Evolutionary conservation across 2,113 vertebrate species (phyloP).

Genomic region (Cephalophus harveyi): DNA sequence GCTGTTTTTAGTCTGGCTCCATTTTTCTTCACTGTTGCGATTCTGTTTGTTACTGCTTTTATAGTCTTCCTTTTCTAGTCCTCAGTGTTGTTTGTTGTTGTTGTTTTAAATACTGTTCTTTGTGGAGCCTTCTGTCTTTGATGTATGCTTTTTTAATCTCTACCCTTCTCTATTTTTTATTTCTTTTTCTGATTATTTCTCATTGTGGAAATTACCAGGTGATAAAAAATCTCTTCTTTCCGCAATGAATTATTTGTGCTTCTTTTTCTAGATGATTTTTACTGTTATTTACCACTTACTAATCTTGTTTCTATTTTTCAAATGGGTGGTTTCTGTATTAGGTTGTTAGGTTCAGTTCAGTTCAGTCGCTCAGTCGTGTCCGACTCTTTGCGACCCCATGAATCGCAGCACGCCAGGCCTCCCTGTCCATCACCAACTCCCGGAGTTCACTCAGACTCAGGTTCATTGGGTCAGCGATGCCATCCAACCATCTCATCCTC

Average conservation of each 20-base stretch:
- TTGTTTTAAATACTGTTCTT: background rate
- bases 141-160: background rate
- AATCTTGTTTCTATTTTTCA: background rate
- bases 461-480: no score
- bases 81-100: background rate
- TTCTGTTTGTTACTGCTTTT: background rate
- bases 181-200: background rate
- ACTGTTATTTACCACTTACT: background rate
- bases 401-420: no score
- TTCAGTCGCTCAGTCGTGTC: no score
- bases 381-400: no score
- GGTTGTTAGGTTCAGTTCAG: background rate
- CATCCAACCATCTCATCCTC: no score
- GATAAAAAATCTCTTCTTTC: background rate
- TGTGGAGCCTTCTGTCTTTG: background rate
- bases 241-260: background rate
- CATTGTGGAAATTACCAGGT: background rate
- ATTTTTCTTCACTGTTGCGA: background rate
- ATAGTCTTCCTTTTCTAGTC: background rate
- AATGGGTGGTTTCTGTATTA: background rate
- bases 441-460: fast-evolving
- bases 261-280: slow-evolving; percentile 11
- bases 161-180: background rate
- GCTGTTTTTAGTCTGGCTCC: background rate
- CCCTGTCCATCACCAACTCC: no score